Percentiles rank a stretch among this genome's conserved stretches.
These are phyloP conservation scores for Henricia sp. DNA, from an alignment of 53 echinoderm and acorn worm species.

Conservation along the genomic window DNA sequence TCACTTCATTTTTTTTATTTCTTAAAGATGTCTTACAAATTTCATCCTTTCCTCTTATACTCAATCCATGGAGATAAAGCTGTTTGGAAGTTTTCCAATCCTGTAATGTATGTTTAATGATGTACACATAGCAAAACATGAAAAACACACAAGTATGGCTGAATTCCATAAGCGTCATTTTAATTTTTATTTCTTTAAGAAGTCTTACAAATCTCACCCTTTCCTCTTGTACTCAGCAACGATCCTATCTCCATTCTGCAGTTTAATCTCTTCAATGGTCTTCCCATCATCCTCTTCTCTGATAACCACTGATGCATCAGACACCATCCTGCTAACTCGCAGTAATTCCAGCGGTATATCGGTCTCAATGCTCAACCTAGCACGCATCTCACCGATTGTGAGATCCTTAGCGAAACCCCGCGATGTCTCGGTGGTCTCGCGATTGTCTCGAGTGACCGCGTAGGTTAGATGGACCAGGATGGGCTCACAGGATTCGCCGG, in stretches of 20 bases:
- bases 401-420: slow-evolving; percentile 75
- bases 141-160: no score
- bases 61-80: no score
- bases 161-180: no score
- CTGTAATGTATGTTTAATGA: no score
- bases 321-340: slow-evolving; percentile 68
- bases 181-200: no score
- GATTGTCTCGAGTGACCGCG: slow-evolving; percentile 37
- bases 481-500: slow-evolving; percentile 71
- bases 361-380: slow-evolving; percentile 65
- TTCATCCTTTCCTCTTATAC: no score
- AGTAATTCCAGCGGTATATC: slow-evolving; percentile 72
- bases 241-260: slow-evolving; percentile 76
- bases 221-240: slow-evolving; percentile 70
- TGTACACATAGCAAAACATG: no score
- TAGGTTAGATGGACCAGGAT: slow-evolving; percentile 76
- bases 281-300: slow-evolving; percentile 61
- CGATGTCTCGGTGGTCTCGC: slow-evolving; percentile 50
- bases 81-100: no score
- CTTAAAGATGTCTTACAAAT: no score
- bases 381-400: slow-evolving; percentile 68
- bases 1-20: no score
- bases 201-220: slow-evolving; percentile 13
- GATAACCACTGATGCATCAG: slow-evolving; percentile 53
- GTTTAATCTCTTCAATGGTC: slow-evolving; percentile 64